phyloP scores from a whole-genome alignment of 1,140 invertebrate genomes.

The Drosophila lini region DNA sequence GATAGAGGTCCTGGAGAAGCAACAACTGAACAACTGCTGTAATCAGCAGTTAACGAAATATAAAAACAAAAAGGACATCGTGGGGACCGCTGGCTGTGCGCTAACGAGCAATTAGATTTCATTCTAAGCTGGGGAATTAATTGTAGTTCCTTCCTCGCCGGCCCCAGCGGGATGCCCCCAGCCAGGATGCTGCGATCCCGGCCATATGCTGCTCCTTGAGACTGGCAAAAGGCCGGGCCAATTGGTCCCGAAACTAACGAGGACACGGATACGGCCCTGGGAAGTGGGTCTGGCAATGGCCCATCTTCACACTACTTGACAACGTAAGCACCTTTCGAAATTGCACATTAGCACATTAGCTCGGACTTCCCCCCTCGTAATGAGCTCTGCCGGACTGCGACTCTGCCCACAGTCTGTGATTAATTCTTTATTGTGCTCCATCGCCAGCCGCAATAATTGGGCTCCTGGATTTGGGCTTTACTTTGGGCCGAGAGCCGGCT shows the following conservation, averaged over 20 bases:
- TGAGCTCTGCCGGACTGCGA: constrained; percentile 12
- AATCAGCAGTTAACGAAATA: constrained; percentile 84
- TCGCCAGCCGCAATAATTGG: constrained; percentile 36
- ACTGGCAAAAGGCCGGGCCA: constrained; percentile 44
- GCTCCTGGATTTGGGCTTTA: constrained; percentile 29
- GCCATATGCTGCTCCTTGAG: constrained; percentile 65
- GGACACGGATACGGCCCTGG: not conserved
- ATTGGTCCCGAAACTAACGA: constrained; percentile 50
- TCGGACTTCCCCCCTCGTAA: constrained; percentile 25
- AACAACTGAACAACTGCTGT: constrained; percentile 72
- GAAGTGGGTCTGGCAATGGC: constrained; percentile 4
- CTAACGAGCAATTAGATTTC: constrained; percentile 85
- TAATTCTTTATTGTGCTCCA: constrained; percentile 73
- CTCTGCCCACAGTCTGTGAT: constrained; percentile 57
- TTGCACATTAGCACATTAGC: constrained; percentile 81
- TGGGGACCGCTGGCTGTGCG: constrained; percentile 63
- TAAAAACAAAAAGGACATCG: constrained; percentile 72
- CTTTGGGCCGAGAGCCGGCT: not conserved
- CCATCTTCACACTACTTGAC: constrained; percentile 83
- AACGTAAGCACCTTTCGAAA: constrained; percentile 83
- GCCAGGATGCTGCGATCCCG: constrained; percentile 14
- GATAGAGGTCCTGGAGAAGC: constrained; percentile 14
- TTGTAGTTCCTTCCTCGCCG: constrained; percentile 60
- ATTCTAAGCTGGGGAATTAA: constrained; percentile 83
- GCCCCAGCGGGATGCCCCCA: constrained; percentile 36